Percentiles rank a stretch among this genome's conserved stretches.
phyloP scores from a whole-genome alignment of 2,113 vertebrate species.

The human (Homo sapiens) region GRCh38 chr4:67833001-67833500 shows the following conservation, averaged over 20 bases:
- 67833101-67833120: not conserved
- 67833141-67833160: not conserved
- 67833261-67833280: constrained; percentile 83
- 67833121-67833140: not conserved
- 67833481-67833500: not conserved
- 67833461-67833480: not conserved
- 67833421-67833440: not conserved
- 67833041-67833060: not conserved
- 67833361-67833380: constrained; percentile 82
- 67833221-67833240: constrained; percentile 89
- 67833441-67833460: not conserved
- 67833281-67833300: constrained; percentile 93
- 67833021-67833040: not conserved
- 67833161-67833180: not conserved
- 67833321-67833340: constrained; percentile 81
- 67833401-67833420: not conserved
- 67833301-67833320: constrained; percentile 86
- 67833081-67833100: not conserved
- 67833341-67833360: constrained; percentile 72
- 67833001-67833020: not conserved
- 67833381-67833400: constrained; percentile 71
- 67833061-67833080: constrained; percentile 7
- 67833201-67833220: constrained; percentile 88
- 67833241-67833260: constrained; percentile 88
- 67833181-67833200: not conserved